These are phyloP conservation scores for Cerastis rubricosa DNA, from an alignment of 2,888 invertebrate species.

Conservation along the genomic window DNA sequence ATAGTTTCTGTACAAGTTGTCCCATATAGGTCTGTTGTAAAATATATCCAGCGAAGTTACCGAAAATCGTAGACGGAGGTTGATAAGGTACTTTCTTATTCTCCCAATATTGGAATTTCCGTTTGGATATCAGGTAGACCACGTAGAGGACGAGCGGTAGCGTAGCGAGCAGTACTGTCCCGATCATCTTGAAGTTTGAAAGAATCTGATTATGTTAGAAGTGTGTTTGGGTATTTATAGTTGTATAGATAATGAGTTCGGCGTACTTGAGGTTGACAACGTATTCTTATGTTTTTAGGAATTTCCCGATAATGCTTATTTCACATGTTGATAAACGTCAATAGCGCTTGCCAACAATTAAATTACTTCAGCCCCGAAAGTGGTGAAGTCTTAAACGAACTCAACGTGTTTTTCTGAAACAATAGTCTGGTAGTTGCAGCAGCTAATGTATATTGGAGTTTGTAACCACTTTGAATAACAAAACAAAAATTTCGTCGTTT, in stretches of 20 bases:
- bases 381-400: not conserved
- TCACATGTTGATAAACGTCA: not conserved
- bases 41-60: slow-evolving; percentile 77
- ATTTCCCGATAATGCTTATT: not conserved
- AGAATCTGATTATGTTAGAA: not conserved
- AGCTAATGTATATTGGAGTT: not conserved
- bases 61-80: slow-evolving; percentile 75
- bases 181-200: slow-evolving; percentile 44
- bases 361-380: not conserved
- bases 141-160: slow-evolving; percentile 39
- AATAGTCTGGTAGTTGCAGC: not conserved
- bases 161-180: slow-evolving; percentile 14
- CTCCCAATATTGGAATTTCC: slow-evolving; percentile 77
- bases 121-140: slow-evolving; percentile 64
- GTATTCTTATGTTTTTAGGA: not conserved
- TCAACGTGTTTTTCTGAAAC: not conserved
- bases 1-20: slow-evolving; percentile 70
- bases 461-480: no score
- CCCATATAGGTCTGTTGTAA: slow-evolving; percentile 70
- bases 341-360: not conserved
- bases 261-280: slow-evolving; percentile 21
- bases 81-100: slow-evolving; percentile 72
- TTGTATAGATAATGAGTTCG: slow-evolving; percentile 19
- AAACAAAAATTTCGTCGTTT: slow-evolving; percentile 68
- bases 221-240: slow-evolving; percentile 25